A percentile compares a stretch with the other conserved stretches of the same genome.
Conservation (phyloP, 2,113 vertebrate species). For the Hippoglossus stenolepis region DNA sequence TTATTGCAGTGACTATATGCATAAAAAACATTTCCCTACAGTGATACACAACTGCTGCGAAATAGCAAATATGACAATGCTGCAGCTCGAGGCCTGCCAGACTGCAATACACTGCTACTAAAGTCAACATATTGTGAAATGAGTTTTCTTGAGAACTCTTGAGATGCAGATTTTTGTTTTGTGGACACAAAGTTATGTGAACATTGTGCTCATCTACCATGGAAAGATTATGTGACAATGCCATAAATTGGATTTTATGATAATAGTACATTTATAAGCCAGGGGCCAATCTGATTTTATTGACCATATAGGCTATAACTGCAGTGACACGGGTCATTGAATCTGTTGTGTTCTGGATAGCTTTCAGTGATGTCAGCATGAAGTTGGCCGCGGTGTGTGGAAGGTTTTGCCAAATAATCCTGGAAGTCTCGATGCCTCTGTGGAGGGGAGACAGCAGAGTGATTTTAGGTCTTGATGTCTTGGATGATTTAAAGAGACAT, state of each 20-base stretch:
- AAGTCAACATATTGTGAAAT: constrained; percentile 51
- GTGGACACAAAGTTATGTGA: constrained; percentile 44
- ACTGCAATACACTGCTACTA: constrained; percentile 26
- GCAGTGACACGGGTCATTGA: constrained; percentile 65
- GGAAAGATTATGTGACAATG: constrained; percentile 49
- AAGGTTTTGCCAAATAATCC: constrained; percentile 23
- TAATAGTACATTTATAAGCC: constrained; percentile 43
- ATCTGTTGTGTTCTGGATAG: constrained; percentile 42
- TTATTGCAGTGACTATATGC: constrained; percentile 27
- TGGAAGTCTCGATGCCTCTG: constrained; percentile 7
- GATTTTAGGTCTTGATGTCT: neutral
- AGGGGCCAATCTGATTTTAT: constrained; percentile 62
- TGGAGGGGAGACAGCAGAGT: constrained; percentile 4
- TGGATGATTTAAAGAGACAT: constrained; percentile 5
- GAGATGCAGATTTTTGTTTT: constrained; percentile 63
- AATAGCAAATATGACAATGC: constrained; percentile 21
- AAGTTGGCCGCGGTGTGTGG: constrained; percentile 18
- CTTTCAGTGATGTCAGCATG: constrained; percentile 57
- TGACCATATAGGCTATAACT: constrained; percentile 56
- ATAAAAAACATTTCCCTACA: constrained; percentile 45
- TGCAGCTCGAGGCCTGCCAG: constrained; percentile 15
- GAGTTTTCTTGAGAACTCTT: constrained; percentile 28
- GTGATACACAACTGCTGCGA: constrained; percentile 29
- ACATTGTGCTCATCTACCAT: constrained; percentile 53
- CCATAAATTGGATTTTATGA: constrained; percentile 59